phyloP scores from a whole-genome alignment of 2,888 invertebrate species.

The Tanytarsus gracilentus region DNA sequence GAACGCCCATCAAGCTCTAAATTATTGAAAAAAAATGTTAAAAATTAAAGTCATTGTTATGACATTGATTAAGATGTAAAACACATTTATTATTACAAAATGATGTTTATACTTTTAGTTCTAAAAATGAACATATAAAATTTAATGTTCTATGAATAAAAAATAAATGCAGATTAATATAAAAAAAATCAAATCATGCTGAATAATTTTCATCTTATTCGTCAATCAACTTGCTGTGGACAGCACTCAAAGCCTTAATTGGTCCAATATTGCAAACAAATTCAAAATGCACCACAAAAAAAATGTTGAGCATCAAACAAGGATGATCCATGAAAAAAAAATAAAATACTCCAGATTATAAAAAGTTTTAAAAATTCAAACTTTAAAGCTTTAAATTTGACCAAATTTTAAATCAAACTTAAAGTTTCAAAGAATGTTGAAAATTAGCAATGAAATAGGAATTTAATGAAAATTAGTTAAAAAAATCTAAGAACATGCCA shows the following conservation, averaged over 20 bases:
- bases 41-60: neutral
- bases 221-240: conserved; percentile 75
- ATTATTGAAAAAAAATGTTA: neutral
- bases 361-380: neutral
- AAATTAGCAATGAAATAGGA: neutral
- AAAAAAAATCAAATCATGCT: conserved; percentile 1
- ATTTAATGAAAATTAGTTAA: conserved; percentile 3
- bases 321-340: neutral
- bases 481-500: neutral
- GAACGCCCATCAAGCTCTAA: conserved; percentile 29
- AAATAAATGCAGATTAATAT: conserved; percentile 2
- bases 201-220: conserved; percentile 37
- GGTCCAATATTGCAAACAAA: neutral
- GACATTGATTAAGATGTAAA: neutral
- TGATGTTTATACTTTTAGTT: neutral
- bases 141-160: neutral
- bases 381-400: too few species aligned
- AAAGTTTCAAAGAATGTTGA: too few species aligned
- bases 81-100: neutral
- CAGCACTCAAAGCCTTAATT: conserved; percentile 67
- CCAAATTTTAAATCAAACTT: too few species aligned
- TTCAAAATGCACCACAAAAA: neutral
- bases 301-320: neutral
- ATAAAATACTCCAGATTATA: conserved; percentile 2
- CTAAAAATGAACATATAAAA: neutral